A percentile compares a stretch with the other conserved stretches of the same genome.
Evolutionary conservation across 1,140 invertebrate species (phyloP).

Genomic region (Halyomorpha halys): DNA sequence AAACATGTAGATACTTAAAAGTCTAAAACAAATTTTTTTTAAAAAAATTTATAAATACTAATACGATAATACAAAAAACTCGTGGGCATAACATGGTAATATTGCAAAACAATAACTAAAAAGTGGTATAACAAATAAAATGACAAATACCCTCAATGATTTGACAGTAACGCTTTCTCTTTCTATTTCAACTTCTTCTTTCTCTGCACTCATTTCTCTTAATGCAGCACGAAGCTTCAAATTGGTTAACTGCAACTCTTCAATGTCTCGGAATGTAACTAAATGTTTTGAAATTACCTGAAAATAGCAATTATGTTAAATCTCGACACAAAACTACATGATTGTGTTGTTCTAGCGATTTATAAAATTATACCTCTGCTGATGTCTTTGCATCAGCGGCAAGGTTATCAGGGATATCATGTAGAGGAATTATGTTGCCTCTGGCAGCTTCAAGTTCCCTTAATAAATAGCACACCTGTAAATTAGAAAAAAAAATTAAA

Average conservation of each 20-base stretch:
- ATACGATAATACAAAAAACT: not conserved
- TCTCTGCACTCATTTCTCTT: conserved; percentile 65
- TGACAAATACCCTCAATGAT: conserved; percentile 20
- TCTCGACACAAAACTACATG: not conserved
- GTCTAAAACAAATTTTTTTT: conserved; percentile 2
- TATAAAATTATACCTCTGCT: conserved; percentile 25
- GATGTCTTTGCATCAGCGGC: conserved; percentile 27
- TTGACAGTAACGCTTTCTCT: conserved; percentile 25
- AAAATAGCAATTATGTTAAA: not conserved
- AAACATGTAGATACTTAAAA: too few relatives aligned
- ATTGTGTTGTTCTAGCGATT: too few relatives aligned
- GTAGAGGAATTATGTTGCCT: conserved; percentile 39
- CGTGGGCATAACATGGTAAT: not conserved
- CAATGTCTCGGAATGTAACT: conserved; percentile 78
- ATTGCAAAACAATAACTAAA: not conserved
- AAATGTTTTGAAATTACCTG: conserved; percentile 70
- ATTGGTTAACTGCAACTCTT: conserved; percentile 80
- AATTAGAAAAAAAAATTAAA: conserved; percentile 20
- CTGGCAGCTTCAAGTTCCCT: conserved; percentile 76
- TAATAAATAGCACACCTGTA: conserved; percentile 59
- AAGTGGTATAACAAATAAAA: not conserved
- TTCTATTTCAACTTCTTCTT: conserved; percentile 49
- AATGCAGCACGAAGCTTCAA: conserved; percentile 68
- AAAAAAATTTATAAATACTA: not conserved
- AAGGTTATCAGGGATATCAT: conserved; percentile 14